These are phyloP conservation scores for Potorous gilbertii DNA, from an alignment of 2,797 vertebrate genomes.

Conservation along the genomic window DNA sequence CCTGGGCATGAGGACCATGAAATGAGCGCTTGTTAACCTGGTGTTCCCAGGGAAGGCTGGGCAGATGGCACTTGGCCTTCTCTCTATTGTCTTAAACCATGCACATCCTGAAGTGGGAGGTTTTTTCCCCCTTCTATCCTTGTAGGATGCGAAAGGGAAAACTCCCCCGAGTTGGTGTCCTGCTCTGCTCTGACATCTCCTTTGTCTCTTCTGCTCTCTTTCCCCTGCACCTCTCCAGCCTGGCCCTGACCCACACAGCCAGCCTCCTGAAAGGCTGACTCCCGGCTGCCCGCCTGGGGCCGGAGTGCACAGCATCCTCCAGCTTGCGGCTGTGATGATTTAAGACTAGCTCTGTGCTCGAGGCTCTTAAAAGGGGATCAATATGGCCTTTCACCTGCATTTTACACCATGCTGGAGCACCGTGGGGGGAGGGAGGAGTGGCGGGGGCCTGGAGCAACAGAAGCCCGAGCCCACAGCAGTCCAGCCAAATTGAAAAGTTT, in stretches of 20 bases:
- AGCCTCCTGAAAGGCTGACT: neutral
- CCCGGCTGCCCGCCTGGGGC: fast-evolving
- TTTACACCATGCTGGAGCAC: fast-evolving
- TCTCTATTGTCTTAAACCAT: neutral
- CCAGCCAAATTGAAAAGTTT: neutral
- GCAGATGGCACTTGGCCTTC: neutral
- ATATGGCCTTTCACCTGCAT: neutral
- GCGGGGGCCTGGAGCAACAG: fast-evolving
- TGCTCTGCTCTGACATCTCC: fast-evolving
- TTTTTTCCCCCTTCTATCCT: neutral
- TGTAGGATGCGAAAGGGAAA: neutral
- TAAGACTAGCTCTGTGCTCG: neutral
- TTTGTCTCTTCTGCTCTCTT: fast-evolving
- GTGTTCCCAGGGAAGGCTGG: neutral
- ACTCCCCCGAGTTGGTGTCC: fast-evolving
- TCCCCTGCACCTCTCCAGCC: fast-evolving
- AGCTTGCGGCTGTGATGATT: fast-evolving
- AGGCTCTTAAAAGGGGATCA: neutral
- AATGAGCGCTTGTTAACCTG: fast-evolving
- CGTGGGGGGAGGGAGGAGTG: fast-evolving
- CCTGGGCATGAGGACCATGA: fast-evolving
- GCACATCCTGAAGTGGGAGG: neutral
- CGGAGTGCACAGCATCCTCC: neutral
- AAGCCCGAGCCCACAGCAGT: fast-evolving
- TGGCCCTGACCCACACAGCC: neutral